These are phyloP conservation scores for Rhagonycha lutea DNA, from an alignment of 2,888 invertebrate genomes.

Conservation along the genomic window DNA sequence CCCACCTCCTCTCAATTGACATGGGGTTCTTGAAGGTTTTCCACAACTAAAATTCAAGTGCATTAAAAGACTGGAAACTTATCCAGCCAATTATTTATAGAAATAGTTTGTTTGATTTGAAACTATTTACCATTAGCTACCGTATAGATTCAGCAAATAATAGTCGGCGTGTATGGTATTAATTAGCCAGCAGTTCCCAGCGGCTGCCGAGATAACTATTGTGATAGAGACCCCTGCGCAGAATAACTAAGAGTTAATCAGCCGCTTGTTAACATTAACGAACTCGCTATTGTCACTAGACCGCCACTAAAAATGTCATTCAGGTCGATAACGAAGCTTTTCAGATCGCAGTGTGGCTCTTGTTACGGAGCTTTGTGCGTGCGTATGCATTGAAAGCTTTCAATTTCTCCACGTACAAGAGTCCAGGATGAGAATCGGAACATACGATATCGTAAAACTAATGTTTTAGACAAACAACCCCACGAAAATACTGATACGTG, in stretches of 20 bases:
- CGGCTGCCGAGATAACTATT: constrained; percentile 35
- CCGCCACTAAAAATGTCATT: constrained; percentile 50
- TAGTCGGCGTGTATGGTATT: constrained; percentile 35
- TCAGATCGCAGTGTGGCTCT: constrained; percentile 39
- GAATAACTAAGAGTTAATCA: constrained; percentile 51
- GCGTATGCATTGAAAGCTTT: constrained; percentile 35
- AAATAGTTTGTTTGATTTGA: constrained; percentile 9
- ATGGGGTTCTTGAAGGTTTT: not conserved
- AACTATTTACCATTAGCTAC: constrained; percentile 29
- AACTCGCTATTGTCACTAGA: constrained; percentile 49
- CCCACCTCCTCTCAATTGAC: not conserved
- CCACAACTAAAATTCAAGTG: no score
- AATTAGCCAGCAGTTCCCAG: constrained; percentile 36
- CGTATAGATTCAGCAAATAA: constrained; percentile 36
- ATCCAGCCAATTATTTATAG: not conserved
- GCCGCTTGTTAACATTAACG: constrained; percentile 54
- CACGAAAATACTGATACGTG: not conserved
- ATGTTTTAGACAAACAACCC: not conserved
- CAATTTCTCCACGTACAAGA: constrained; percentile 28
- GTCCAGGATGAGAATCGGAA: constrained; percentile 23
- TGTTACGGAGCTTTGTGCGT: constrained; percentile 35
- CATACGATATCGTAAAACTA: not conserved
- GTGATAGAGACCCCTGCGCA: constrained; percentile 34
- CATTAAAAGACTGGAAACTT: no score
- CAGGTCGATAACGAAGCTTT: constrained; percentile 51